Evolutionary conservation across 2,113 vertebrate species (phyloP).

Genomic region (Chascanopsetta lugubris): DNA sequence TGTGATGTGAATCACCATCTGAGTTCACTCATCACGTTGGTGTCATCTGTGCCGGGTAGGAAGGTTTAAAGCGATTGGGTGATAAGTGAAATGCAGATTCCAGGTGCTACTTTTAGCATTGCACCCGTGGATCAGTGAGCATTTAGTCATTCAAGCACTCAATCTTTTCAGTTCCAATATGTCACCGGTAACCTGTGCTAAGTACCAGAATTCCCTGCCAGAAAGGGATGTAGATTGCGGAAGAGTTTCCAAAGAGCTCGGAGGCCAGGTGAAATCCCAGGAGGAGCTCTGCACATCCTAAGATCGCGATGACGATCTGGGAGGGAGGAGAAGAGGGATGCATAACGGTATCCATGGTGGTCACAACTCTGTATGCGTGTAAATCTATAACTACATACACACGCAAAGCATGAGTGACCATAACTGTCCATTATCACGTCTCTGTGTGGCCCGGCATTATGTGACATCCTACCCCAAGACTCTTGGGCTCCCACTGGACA

Average conservation of each 20-base stretch:
- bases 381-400: neutral
- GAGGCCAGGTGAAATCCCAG: constrained; percentile 43
- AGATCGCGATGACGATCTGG: constrained; percentile 65
- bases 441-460: neutral
- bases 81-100: neutral
- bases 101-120: neutral
- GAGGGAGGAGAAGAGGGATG: neutral
- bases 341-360: neutral
- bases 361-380: neutral
- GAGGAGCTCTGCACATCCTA: constrained; percentile 65
- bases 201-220: constrained; percentile 71
- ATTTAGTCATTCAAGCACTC: neutral
- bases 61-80: too few relatives aligned
- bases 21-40: too few relatives aligned
- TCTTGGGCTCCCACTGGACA: constrained; percentile 53
- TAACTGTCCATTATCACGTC: neutral
- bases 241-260: rapidly evolving
- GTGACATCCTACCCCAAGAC: constrained; percentile 60
- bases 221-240: constrained; percentile 36
- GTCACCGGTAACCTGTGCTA: neutral
- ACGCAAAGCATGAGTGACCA: neutral
- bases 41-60: too few relatives aligned
- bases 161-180: neutral
- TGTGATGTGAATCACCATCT: too few relatives aligned
- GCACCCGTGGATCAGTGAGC: neutral